Evolutionary conservation across 2,113 vertebrate species (phyloP).

Genomic region (Hemicordylus capensis): DNA sequence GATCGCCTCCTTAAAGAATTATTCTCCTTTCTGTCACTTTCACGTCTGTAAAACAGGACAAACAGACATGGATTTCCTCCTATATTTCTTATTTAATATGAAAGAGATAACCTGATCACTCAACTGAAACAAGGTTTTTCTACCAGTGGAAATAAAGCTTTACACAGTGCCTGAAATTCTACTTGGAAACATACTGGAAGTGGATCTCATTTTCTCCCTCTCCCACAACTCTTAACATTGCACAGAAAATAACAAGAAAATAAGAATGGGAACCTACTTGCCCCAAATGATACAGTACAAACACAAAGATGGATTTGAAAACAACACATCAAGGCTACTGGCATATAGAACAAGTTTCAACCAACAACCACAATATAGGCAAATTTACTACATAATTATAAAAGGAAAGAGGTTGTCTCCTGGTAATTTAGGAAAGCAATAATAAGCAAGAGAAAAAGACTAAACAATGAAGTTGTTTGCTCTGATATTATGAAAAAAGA

Average conservation of each 20-base stretch:
- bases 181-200: too few relatives aligned
- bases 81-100: rapidly evolving
- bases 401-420: not conserved
- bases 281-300: not conserved
- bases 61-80: rapidly evolving
- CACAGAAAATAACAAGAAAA: not conserved
- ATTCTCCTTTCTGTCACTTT: conserved; percentile 70
- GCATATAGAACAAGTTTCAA: not conserved
- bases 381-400: not conserved
- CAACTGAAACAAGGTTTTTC: not conserved
- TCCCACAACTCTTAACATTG: too few relatives aligned
- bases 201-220: not conserved
- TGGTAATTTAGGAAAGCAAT: not conserved
- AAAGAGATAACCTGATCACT: not conserved
- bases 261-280: not conserved
- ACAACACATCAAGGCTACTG: too few relatives aligned
- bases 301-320: not conserved
- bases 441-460: not conserved
- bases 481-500: not conserved
- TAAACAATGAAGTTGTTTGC: not conserved
- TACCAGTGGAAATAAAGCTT: not conserved
- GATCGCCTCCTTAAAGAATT: conserved; percentile 69
- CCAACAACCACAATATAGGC: not conserved
- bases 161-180: too few relatives aligned
- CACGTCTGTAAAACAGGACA: conserved; percentile 57